Evolutionary conservation across 2,113 vertebrate species (phyloP), one percentile per base, ranked within the genome.

Genomic region (Pseudorectes ferrugineus): DNA sequence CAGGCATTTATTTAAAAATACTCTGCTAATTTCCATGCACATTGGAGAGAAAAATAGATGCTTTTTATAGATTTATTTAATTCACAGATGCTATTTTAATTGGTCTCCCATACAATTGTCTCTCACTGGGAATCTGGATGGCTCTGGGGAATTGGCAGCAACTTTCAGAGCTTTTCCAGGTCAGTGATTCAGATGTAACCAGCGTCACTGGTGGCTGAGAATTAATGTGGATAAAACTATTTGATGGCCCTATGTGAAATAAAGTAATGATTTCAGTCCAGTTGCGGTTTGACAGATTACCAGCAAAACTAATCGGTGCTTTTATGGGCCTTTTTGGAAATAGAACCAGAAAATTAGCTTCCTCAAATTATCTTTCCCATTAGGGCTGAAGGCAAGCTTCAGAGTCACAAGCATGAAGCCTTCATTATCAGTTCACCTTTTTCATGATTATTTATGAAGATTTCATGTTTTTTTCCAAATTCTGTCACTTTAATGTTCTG

Each of bases 21-120:
- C 58, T 94, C 42, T 45, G 36, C 55, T 94, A 71, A 93, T 96
- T 95, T 88, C 55, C 72, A 86, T 62, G 55, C 48, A 68, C 55
- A 19, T 24, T 85, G 22, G 43, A 40, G 43, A 36, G 23, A 31
- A 93, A 93, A 95, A 77, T 9, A 83, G 67, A 93, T 93, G 58
- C 59, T 92, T 95, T 92, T 93, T 61, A 88, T 79, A 84, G 78
- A 92, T 94, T 85, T 88, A 76, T 95, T 96, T 93, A 93, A 95
- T 93, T 94, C 85, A 77, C 78, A 96, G 84, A 88, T 88, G 72
- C 88, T 96, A 80, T 92, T 92, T 90, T 95, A 97, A 96, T 96
- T 96, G 93, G 88, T 88, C 63, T 92, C 75, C 35, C 61, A 45
- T 81, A 55, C 65, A 33, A 55, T 76, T 80, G 75, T 80, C 67